Evolutionary conservation across 2,797 vertebrate genomes (phyloP).

Genomic region (Buceros bicornis): DNA sequence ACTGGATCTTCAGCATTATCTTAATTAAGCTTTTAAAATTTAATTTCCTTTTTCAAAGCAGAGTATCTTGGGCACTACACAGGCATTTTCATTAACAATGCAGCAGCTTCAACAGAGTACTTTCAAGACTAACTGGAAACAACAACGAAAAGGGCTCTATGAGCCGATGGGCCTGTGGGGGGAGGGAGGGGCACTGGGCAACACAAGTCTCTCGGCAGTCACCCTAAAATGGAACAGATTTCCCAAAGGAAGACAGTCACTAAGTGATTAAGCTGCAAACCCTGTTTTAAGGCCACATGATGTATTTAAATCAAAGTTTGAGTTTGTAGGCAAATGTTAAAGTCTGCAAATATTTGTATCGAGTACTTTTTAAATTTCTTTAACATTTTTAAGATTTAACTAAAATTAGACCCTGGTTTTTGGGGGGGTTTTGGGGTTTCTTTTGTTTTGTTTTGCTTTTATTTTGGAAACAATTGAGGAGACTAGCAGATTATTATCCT

Average conservation of each 20-base stretch:
- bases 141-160: constrained; percentile 8
- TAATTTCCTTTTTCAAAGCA: constrained; percentile 63
- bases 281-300: not conserved
- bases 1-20: constrained; percentile 60
- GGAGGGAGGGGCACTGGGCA: not conserved
- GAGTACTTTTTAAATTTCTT: not conserved
- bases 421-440: too few species aligned
- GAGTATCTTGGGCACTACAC: constrained; percentile 37
- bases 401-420: not conserved
- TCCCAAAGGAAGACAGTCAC: not conserved
- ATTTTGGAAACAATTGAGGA: not conserved
- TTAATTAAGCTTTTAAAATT: constrained; percentile 71
- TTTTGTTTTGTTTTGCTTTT: not conserved
- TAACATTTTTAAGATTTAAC: not conserved
- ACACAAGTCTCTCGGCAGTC: not conserved
- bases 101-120: constrained; percentile 20
- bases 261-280: not conserved
- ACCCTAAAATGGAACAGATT: not conserved
- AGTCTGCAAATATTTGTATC: not conserved
- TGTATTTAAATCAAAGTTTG: constrained; percentile 3
- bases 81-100: constrained; percentile 57
- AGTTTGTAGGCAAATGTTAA: not conserved
- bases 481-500: constrained; percentile 25
- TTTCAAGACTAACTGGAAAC: constrained; percentile 41
- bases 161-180: not conserved